Conservation (phyloP, 2,888 invertebrate species). For the Alsophila aescularia region DNA sequence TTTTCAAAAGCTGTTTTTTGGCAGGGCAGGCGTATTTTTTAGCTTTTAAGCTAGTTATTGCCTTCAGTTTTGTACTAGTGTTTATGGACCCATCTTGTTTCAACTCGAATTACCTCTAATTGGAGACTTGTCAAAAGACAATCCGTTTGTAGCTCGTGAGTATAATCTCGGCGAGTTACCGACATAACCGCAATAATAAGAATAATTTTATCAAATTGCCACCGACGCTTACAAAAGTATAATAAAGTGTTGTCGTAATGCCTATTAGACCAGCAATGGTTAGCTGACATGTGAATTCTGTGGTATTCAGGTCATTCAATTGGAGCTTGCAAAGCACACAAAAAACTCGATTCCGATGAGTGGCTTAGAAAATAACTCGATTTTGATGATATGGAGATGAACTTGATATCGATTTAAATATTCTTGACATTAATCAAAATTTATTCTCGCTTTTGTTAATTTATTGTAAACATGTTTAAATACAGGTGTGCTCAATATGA, state of each 20-base stretch:
- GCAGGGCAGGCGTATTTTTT: too few species aligned
- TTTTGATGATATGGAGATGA: slow-evolving; percentile 17
- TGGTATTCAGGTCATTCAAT: neutral
- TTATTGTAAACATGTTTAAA: slow-evolving; percentile 9
- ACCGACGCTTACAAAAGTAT: slow-evolving; percentile 32
- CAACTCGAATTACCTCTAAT: neutral
- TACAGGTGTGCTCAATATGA: slow-evolving; percentile 6
- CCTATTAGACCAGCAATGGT: slow-evolving; percentile 4
- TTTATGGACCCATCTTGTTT: neutral
- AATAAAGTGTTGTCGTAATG: slow-evolving; percentile 30
- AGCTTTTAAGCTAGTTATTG: too few species aligned
- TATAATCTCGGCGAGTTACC: slow-evolving; percentile 11
- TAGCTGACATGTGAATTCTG: slow-evolving; percentile 4
- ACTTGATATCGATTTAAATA: slow-evolving; percentile 30
- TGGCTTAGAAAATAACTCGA: neutral
- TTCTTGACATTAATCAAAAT: slow-evolving; percentile 19
- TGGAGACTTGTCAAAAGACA: slow-evolving; percentile 4
- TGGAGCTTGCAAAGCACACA: neutral
- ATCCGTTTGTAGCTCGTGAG: slow-evolving; percentile 4
- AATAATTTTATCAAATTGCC: slow-evolving; percentile 39
- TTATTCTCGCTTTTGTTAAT: slow-evolving; percentile 26
- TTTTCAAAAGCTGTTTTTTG: too few species aligned
- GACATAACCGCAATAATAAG: slow-evolving; percentile 36
- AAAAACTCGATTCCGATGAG: neutral
- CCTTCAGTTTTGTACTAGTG: too few species aligned